phyloP scores from a whole-genome alignment of 2,888 invertebrate species.

The Parnassius glacialis region DNA sequence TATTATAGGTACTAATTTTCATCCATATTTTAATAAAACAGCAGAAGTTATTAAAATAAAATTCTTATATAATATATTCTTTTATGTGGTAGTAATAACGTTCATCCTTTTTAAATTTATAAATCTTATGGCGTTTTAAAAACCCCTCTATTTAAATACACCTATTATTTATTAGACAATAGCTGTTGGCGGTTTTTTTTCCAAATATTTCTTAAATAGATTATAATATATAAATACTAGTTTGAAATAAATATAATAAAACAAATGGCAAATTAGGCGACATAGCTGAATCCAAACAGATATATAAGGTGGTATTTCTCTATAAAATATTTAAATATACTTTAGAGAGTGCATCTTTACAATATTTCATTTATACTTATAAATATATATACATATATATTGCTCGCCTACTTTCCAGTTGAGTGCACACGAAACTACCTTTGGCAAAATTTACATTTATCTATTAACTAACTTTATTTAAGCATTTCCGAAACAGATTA shows the following conservation, averaged over 20 bases:
- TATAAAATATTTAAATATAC: too few relatives aligned
- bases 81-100: neutral
- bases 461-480: too few relatives aligned
- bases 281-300: neutral
- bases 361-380: neutral
- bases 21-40: neutral
- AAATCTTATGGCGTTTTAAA: constrained; percentile 14
- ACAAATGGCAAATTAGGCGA: neutral
- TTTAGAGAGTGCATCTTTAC: too few relatives aligned
- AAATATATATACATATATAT: too few relatives aligned
- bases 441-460: too few relatives aligned
- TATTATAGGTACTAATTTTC: neutral
- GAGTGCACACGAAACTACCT: too few relatives aligned
- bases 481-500: too few relatives aligned
- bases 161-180: constrained; percentile 14
- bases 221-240: constrained; percentile 1
- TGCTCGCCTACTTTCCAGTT: too few relatives aligned
- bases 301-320: too few relatives aligned
- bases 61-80: neutral
- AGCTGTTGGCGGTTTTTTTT: constrained; percentile 5
- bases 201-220: neutral
- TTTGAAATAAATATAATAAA: constrained; percentile 1
- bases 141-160: constrained; percentile 12
- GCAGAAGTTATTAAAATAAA: neutral
- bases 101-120: neutral